Conservation (phyloP, 1,140 invertebrate species). For the Caenorhabditis inopinata region DNA sequence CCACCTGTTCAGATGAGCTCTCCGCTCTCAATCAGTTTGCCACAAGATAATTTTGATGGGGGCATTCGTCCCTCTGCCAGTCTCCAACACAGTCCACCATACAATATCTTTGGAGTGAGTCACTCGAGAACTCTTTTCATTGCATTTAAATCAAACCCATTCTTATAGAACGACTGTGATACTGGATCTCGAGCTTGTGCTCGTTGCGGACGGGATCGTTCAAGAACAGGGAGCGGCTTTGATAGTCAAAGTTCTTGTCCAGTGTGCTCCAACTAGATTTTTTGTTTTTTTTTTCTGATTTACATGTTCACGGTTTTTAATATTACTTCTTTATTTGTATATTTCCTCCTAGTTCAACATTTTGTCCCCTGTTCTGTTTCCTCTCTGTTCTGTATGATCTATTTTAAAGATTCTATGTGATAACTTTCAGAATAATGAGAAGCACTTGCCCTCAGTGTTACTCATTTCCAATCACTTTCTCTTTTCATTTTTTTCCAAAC, state of each 20-base stretch:
- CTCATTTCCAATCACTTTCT: background rate
- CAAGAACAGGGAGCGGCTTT: background rate
- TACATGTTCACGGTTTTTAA: background rate
- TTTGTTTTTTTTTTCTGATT: background rate
- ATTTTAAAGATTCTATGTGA: conserved; percentile 14
- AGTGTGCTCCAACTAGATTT: conserved; percentile 18
- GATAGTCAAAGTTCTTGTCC: conserved; percentile 33
- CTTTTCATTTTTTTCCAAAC: background rate
- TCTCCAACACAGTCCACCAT: conserved; percentile 24
- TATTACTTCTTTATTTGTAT: background rate
- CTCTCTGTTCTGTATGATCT: conserved; percentile 25
- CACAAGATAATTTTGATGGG: background rate
- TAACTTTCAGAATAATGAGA: background rate
- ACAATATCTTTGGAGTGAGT: conserved; percentile 20
- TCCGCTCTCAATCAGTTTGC: background rate
- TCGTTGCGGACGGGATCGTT: conserved; percentile 41
- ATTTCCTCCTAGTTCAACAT: background rate
- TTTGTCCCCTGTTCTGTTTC: background rate
- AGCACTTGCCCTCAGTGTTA: background rate
- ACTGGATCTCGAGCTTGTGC: conserved; percentile 35
- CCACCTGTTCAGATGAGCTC: conserved; percentile 2
- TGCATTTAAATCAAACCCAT: background rate
- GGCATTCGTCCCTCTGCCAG: background rate
- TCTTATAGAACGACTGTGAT: conserved; percentile 37
- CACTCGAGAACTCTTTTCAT: background rate